phyloP scores from a whole-genome alignment of 2,888 invertebrate species.

The Perdita meconis region DNA sequence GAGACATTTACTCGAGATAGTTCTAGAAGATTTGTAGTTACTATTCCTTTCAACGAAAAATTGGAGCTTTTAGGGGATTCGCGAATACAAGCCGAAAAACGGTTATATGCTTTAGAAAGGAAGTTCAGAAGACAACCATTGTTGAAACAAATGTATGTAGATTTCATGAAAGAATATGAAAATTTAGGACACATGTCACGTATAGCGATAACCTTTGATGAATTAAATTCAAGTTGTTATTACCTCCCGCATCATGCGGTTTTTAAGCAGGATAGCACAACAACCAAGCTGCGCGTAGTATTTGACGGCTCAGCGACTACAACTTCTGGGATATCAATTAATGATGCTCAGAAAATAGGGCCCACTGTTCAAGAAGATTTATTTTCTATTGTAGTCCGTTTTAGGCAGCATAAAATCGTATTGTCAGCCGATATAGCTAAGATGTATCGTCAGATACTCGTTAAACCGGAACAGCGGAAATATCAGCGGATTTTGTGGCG shows the following conservation, averaged over 20 bases:
- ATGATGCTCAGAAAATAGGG: too few species aligned
- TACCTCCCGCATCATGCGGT: constrained; percentile 2
- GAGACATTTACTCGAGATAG: not conserved
- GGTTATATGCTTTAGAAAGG: not conserved
- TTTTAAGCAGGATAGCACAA: not conserved
- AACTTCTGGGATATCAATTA: too few species aligned
- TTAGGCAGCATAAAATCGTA: too few species aligned
- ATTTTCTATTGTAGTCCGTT: too few species aligned
- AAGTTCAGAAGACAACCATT: not conserved
- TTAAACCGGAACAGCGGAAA: too few species aligned
- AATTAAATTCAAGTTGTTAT: not conserved
- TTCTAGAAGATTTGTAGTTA: not conserved
- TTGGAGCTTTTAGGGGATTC: not conserved
- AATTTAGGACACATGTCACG: constrained; percentile 2
- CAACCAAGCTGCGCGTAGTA: not conserved
- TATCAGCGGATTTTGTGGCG: too few species aligned
- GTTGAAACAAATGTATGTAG: not conserved
- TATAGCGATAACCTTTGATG: not conserved
- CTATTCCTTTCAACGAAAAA: not conserved
- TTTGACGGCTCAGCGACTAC: too few species aligned
- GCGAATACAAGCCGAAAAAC: not conserved
- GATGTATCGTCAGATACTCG: too few species aligned
- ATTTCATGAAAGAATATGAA: not conserved
- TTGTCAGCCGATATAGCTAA: too few species aligned
- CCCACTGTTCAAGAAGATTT: too few species aligned